phyloP scores from a whole-genome alignment of 2,888 invertebrate genomes.

The Hydraecia micacea region DNA sequence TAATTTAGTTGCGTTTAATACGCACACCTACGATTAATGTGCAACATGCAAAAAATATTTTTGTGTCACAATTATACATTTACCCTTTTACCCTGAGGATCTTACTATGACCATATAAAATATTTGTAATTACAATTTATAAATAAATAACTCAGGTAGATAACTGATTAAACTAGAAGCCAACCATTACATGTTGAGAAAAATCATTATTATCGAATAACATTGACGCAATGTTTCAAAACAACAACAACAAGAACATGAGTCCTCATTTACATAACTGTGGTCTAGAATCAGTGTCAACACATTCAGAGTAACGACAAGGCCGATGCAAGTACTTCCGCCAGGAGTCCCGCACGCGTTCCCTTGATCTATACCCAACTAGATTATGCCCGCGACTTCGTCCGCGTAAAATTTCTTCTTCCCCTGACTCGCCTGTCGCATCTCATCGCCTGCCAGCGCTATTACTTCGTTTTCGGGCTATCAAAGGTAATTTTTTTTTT shows the following conservation, averaged over 20 bases:
- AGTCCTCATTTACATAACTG: slow-evolving; percentile 25
- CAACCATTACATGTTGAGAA: neutral
- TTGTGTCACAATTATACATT: neutral
- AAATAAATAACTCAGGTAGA: neutral
- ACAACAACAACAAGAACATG: slow-evolving; percentile 27
- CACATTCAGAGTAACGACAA: slow-evolving; percentile 48
- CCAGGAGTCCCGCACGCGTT: slow-evolving; percentile 43
- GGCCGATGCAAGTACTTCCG: slow-evolving; percentile 59
- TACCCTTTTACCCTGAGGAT: neutral
- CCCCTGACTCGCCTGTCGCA: too few relatives aligned
- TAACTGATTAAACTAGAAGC: neutral
- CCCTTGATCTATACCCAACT: slow-evolving; percentile 49
- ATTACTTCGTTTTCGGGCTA: too few relatives aligned
- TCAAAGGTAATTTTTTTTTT: too few relatives aligned
- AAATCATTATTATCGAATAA: slow-evolving; percentile 5
- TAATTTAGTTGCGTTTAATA: neutral
- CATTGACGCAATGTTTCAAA: slow-evolving; percentile 13
- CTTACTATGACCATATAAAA: neutral
- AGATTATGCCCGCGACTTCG: neutral
- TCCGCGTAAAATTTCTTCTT: neutral
- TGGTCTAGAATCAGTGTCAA: slow-evolving; percentile 7
- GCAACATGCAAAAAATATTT: neutral
- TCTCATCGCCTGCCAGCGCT: too few relatives aligned
- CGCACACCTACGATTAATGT: neutral
- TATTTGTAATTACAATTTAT: neutral